Percentiles rank a stretch among this genome's conserved stretches.
Conservation (phyloP, 2,797 vertebrate genomes). For the Crypturellus tataupa region DNA sequence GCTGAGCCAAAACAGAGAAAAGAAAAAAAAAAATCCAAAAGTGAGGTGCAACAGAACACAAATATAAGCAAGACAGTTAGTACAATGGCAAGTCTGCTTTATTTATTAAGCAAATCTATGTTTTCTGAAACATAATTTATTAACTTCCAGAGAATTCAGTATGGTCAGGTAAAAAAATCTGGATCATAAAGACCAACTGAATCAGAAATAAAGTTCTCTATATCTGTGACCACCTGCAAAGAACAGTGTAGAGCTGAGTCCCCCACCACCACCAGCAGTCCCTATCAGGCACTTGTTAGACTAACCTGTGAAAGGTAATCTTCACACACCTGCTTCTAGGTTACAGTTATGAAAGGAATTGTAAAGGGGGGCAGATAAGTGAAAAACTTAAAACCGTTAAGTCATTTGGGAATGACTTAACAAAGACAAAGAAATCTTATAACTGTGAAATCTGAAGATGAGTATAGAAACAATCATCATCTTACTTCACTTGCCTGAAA, state of each 20-base stretch:
- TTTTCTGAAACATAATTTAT: not conserved
- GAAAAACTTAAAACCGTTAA: not conserved
- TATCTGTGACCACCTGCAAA: not conserved
- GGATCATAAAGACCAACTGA: not conserved
- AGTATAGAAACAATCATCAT: not conserved
- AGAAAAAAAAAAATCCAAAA: not conserved
- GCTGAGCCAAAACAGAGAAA: not conserved
- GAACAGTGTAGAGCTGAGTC: not conserved
- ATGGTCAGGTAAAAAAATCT: not conserved
- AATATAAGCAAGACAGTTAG: not conserved
- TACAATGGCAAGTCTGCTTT: not conserved
- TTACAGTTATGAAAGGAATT: not conserved
- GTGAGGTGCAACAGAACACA: not conserved
- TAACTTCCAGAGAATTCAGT: rapidly evolving
- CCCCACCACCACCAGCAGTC: not conserved
- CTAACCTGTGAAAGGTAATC: not conserved
- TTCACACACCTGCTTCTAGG: not conserved
- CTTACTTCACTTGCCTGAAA: not conserved
- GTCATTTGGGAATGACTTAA: not conserved
- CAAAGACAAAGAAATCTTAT: not conserved
- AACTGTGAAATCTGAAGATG: not conserved
- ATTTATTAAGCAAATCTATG: not conserved
- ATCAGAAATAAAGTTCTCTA: not conserved
- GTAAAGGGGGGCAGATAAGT: not conserved
- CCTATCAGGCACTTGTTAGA: not conserved